phyloP scores from a whole-genome alignment of 2,797 vertebrate species.

The Phrynocephalus vlangalii region DNA sequence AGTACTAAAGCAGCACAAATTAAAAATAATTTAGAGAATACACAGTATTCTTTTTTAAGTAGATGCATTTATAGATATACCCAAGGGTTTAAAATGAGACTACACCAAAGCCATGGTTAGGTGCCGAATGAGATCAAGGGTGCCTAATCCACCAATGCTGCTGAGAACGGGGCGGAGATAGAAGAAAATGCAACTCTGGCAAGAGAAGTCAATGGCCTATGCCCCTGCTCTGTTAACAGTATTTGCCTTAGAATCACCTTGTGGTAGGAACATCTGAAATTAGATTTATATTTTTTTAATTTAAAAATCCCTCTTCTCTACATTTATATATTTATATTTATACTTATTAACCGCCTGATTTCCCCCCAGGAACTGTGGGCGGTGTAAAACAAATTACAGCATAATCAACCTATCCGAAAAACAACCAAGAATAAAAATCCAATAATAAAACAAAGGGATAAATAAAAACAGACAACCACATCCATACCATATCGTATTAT shows the following conservation, averaged over 20 bases:
- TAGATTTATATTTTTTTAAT: not conserved
- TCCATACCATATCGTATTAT: too few relatives aligned
- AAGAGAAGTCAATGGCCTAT: not conserved
- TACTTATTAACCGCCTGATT: too few relatives aligned
- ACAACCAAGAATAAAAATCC: too few relatives aligned
- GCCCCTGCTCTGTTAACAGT: not conserved
- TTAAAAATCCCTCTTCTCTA: not conserved
- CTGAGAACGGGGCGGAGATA: not conserved
- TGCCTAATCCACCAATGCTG: not conserved
- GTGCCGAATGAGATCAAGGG: not conserved
- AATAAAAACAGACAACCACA: too few relatives aligned
- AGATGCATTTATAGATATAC: not conserved
- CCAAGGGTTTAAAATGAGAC: not conserved
- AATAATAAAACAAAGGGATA: too few relatives aligned
- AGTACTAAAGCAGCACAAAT: not conserved
- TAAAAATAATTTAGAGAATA: slow-evolving; percentile 1
- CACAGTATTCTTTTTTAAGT: not conserved
- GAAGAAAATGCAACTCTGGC: not conserved
- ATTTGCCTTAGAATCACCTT: not conserved
- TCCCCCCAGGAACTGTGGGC: too few relatives aligned
- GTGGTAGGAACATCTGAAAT: not conserved
- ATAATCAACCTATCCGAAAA: too few relatives aligned
- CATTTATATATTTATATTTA: too few relatives aligned
- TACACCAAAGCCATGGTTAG: too few relatives aligned
- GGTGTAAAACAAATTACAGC: too few relatives aligned